Evolutionary conservation across 2,113 vertebrate genomes (phyloP).

Genomic region (Mustela lutreola): DNA sequence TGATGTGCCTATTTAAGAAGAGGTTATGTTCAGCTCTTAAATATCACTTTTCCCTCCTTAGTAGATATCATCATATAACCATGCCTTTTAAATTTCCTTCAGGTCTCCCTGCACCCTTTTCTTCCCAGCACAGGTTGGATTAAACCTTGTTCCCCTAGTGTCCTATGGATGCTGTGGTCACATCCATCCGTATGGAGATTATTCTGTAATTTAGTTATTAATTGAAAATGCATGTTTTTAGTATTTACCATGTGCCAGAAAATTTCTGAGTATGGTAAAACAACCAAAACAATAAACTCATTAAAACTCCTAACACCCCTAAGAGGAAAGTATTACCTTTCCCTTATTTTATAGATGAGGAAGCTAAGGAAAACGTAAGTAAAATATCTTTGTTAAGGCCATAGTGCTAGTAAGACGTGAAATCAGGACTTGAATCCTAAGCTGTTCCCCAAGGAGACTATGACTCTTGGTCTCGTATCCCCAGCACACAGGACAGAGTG

Average conservation of each 20-base stretch:
- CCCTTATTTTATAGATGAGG: background rate
- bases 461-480: background rate
- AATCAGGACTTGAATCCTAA: background rate
- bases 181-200: background rate
- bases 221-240: background rate
- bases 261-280: background rate
- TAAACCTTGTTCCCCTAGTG: background rate
- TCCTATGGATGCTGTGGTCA: background rate
- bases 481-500: fast-evolving
- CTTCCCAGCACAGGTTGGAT: background rate
- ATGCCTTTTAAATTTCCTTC: background rate
- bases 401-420: background rate
- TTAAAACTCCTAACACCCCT: background rate
- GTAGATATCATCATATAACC: background rate
- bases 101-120: background rate
- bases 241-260: background rate
- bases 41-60: background rate
- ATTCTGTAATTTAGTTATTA: background rate
- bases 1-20: background rate
- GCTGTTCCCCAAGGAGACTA: background rate
- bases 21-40: background rate
- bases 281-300: background rate
- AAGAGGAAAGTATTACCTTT: background rate
- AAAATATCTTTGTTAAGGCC: background rate
- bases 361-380: background rate